phyloP scores from a whole-genome alignment of 2,113 vertebrate species.

The Azemiops feae region DNA sequence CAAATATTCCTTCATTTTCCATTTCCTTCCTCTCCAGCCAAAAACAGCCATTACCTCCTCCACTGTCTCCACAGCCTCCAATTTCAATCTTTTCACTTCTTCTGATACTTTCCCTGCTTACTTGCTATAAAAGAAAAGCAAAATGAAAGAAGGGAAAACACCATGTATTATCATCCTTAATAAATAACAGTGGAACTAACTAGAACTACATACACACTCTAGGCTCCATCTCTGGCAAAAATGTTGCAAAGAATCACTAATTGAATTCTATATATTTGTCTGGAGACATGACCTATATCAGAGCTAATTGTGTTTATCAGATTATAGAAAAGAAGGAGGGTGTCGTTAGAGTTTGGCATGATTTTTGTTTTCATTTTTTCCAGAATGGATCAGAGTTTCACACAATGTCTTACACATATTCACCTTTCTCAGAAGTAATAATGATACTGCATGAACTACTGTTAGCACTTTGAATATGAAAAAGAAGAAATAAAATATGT shows the following conservation, averaged over 20 bases:
- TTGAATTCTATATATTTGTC: slow-evolving; percentile 30
- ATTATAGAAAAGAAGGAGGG: slow-evolving; percentile 23
- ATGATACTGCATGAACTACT: slow-evolving; percentile 1
- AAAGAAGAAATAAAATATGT: slow-evolving; percentile 21
- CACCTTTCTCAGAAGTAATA: slow-evolving; percentile 43
- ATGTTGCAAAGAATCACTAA: slow-evolving; percentile 32
- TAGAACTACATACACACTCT: neutral
- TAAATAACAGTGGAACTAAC: neutral
- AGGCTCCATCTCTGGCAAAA: neutral
- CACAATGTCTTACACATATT: neutral
- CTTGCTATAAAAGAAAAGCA: neutral
- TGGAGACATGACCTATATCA: slow-evolving; percentile 38
- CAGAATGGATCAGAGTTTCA: slow-evolving; percentile 1
- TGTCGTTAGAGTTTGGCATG: slow-evolving; percentile 22
- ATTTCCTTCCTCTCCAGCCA: neutral
- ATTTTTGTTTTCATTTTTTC: slow-evolving; percentile 55
- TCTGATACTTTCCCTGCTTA: neutral
- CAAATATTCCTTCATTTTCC: neutral
- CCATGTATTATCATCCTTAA: neutral
- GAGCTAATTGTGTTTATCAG: slow-evolving; percentile 45
- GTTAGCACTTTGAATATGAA: neutral
- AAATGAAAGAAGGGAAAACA: neutral
- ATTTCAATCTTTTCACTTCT: neutral
- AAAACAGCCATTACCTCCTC: neutral
- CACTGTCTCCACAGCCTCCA: neutral